Evolutionary conservation across 2,113 vertebrate species (phyloP), one percentile per base, ranked within the genome.

Genomic region (Phalacrocorax aristotelis): DNA sequence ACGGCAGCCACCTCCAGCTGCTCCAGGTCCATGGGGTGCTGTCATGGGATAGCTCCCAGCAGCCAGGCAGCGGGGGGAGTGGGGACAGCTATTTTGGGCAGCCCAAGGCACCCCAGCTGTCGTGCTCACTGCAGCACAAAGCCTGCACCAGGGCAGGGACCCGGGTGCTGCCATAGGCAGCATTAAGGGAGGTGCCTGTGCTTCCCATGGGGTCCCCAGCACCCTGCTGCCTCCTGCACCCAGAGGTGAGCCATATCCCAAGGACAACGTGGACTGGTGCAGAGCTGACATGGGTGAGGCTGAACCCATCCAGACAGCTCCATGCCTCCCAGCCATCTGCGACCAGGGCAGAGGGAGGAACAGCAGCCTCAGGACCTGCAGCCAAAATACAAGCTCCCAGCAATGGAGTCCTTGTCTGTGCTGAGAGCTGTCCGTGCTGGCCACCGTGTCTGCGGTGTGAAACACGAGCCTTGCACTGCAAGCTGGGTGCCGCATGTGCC

Each of bases 51-150:
- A 92, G 80, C 76, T 86, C 38, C 60, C 52, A 79, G 70, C 0
- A 0, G 27, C 77, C 72, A 48, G 65, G 83, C 70, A 77, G 72
- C 3, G 6, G 19, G 58, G 65, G 42, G 15, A 89, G 77, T 0
- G 5, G 44, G 57, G 36, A 90, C 57, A 62, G 93, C 88, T 97
- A 96, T 97, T 96, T 97, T 95, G 92, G 90, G 93, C 91, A 89
- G 83, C 29, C 52, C 42, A 27, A 89, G 55, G 55, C 82, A 74
- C 71, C 62, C 82, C 95, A 96, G 96, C 96, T 97, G 96, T 95
- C 87, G 3, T 64, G 42, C 15, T 93, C 17, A n/a, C 60, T 79
- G 65, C 44, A 87, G 30, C 48, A 61, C 15, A 36, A 36, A 80
- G 46, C 29, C 57, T 19, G 36, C 4, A 1, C 36, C 32, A 52